These are phyloP conservation scores for Spicauda simplicius DNA, from an alignment of 2,888 invertebrate genomes.

Conservation along the genomic window DNA sequence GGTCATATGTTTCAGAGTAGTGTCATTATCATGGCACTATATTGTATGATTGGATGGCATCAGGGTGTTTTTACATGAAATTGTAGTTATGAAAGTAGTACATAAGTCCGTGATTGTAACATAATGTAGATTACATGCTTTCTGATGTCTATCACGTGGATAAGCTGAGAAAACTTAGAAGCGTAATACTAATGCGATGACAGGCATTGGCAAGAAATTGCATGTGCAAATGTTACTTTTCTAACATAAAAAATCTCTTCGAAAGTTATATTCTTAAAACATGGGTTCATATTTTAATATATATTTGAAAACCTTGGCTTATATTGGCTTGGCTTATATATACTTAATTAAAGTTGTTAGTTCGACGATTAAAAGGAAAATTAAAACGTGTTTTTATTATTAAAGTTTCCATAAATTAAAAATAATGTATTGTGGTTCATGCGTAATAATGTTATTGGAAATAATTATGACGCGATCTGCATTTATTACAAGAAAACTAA, in stretches of 20 bases:
- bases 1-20: too few species aligned
- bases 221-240: neutral
- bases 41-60: neutral
- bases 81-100: neutral
- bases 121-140: neutral
- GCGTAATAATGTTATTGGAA: neutral
- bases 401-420: neutral
- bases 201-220: neutral
- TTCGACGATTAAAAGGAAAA: neutral
- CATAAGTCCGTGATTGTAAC: neutral
- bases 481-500: neutral
- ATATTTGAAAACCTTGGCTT: neutral
- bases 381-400: neutral
- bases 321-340: neutral
- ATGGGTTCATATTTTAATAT: neutral
- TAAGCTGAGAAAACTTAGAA: slow-evolving; percentile 1
- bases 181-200: neutral
- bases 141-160: neutral
- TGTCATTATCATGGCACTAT: too few species aligned
- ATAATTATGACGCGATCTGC: neutral
- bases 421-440: neutral
- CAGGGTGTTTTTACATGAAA: neutral
- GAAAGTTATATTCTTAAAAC: neutral
- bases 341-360: neutral
- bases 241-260: neutral